Evolutionary conservation across 2,113 vertebrate species (phyloP), one percentile per base, ranked within the genome.

Genomic region (Fregetta grallaria): DNA sequence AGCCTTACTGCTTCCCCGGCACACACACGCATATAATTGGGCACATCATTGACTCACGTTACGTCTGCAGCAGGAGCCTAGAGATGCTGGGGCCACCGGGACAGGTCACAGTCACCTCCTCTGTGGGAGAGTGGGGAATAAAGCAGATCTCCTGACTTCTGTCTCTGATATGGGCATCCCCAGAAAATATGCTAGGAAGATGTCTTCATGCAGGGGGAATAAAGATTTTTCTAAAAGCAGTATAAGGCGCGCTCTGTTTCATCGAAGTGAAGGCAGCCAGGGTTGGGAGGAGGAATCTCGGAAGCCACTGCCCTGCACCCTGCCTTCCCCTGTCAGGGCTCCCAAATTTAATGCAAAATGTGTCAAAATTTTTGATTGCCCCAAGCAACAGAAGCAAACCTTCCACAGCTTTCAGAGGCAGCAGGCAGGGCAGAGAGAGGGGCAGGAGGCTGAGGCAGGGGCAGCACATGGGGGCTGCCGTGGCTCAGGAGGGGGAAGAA

Each of bases 11-110:
- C 36, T 90, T 85, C 19, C 27, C 63, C 0, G 0, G 15, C 23
- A 52, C 20, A 53, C 23, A 70, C 23, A 15, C 3, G 32, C 15
- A 7, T 30, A 15, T 47, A 45, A 59, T 47, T 4, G 1, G 47
- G 40, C 10, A 61, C 0, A 0, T 68, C 53, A 56, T 62, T 85
- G 34, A 47, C n/a, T 22, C 47, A 47, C 0, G 3, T 47, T 62
- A 70, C 7, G 13, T 18, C 52, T 75, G 44, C 47, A 42, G 26
- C 40, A 50, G 58, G 38, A 58, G 13, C n/a, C 38, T 18, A 38
- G 38, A n/a, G 18, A 50, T 58, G 27, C 29, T 29, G 36, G 23
- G 15, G 11, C 53, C 36, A 66, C 10, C 23, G 3, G 19, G 32
- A 50, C 53, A 88, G 83, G 45, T 88, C 73, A 56, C 13, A 79